Conservation (phyloP, 92 coral and sea anemone genomes). For the Zoanthus gigantus region DNA sequence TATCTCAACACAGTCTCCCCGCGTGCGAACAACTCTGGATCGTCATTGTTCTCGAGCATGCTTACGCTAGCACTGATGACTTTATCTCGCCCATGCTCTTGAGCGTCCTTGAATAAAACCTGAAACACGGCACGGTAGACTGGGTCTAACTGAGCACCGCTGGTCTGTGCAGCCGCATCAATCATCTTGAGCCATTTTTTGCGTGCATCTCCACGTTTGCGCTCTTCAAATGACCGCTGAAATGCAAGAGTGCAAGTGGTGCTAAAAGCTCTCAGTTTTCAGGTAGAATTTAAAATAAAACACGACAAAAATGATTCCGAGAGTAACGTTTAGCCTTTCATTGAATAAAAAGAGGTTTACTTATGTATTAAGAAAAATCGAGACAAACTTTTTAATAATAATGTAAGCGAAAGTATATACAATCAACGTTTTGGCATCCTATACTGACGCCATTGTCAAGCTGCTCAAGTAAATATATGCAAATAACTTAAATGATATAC, state of each 20-base stretch:
- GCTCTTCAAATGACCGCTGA: conserved; percentile 98
- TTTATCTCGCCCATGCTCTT: conserved; percentile 89
- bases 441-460: too few relatives aligned
- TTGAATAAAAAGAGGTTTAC: too few relatives aligned
- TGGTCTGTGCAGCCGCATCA: conserved; percentile 94
- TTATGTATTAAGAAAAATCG: too few relatives aligned
- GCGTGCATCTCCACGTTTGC: conserved; percentile 98
- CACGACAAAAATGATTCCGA: neutral
- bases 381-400: too few relatives aligned
- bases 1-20: conserved; percentile 92
- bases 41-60: conserved; percentile 89
- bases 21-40: conserved; percentile 72
- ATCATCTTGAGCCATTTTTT: conserved; percentile 88
- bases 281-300: neutral
- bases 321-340: too few relatives aligned
- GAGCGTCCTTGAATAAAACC: conserved; percentile 90
- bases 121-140: conserved; percentile 93
- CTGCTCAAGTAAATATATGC: too few relatives aligned
- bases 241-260: neutral
- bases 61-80: conserved; percentile 77
- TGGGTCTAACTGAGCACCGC: conserved; percentile 94
- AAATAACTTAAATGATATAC: too few relatives aligned
- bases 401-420: too few relatives aligned
- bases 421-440: too few relatives aligned
- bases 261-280: neutral